These are phyloP conservation scores for Ptilonorhynchus violaceus DNA, from an alignment of 2,113 vertebrate genomes.

Conservation along the genomic window DNA sequence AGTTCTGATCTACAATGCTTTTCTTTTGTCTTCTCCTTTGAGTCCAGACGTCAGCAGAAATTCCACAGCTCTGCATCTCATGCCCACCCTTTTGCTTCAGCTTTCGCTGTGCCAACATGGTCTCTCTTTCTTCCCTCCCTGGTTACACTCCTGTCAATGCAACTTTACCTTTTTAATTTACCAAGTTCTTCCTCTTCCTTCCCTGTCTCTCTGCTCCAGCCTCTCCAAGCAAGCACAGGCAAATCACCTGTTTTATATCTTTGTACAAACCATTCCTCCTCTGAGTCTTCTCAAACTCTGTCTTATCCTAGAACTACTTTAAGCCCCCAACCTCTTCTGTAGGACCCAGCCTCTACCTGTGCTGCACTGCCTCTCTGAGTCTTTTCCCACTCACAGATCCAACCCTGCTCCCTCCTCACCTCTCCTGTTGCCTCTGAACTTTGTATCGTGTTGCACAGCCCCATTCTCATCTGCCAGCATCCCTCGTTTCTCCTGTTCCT, in stretches of 20 bases:
- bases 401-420: not conserved
- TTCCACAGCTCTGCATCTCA: not conserved
- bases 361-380: not conserved
- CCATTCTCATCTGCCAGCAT: not conserved
- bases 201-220: not conserved
- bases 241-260: not conserved
- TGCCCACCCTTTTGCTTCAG: not conserved
- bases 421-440: not conserved
- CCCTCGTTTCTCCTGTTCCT: not conserved
- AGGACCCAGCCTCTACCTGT: not conserved
- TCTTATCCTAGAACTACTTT: not conserved
- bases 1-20: not conserved
- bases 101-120: not conserved
- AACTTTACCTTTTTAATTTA: not conserved
- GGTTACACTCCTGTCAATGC: not conserved
- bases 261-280: not conserved
- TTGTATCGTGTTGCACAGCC: not conserved
- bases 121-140: not conserved
- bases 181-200: not conserved
- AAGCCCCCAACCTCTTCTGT: not conserved
- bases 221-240: not conserved
- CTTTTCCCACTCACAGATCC: not conserved
- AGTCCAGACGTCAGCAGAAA: slow-evolving; percentile 15
- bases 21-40: not conserved
- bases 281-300: not conserved